Conservation (phyloP, 2,797 vertebrate species). For the Heterohyrax brucei region DNA sequence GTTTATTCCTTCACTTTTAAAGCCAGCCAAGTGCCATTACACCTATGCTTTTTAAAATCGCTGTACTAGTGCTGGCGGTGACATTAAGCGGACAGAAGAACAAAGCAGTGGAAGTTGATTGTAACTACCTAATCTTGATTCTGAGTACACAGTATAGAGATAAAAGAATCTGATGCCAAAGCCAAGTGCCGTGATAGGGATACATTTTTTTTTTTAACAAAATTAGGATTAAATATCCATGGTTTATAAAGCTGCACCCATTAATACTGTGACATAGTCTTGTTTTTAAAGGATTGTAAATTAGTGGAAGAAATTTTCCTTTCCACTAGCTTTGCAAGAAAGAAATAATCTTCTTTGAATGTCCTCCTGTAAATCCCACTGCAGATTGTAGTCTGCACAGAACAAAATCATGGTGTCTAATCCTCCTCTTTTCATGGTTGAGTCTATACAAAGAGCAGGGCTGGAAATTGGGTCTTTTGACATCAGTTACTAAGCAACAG, state of each 20-base stretch:
- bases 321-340: slow-evolving; percentile 80
- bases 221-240: slow-evolving; percentile 66
- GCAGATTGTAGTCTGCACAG: slow-evolving; percentile 83
- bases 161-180: slow-evolving; percentile 22
- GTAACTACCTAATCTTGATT: slow-evolving; percentile 66
- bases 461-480: slow-evolving; percentile 86
- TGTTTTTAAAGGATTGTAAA: slow-evolving; percentile 82
- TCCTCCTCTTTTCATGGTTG: slow-evolving; percentile 85
- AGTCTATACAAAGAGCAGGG: slow-evolving; percentile 84
- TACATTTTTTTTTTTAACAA: slow-evolving; percentile 54
- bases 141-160: background rate
- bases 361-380: slow-evolving; percentile 84
- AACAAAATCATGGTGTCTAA: slow-evolving; percentile 82
- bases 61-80: slow-evolving; percentile 37
- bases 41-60: background rate
- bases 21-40: background rate
- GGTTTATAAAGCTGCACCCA: slow-evolving; percentile 58
- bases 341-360: slow-evolving; percentile 87
- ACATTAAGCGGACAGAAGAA: slow-evolving; percentile 67
- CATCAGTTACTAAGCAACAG: slow-evolving; percentile 88
- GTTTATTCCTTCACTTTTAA: slow-evolving; percentile 51
- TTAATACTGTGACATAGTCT: slow-evolving; percentile 65
- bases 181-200: background rate
- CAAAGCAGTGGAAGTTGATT: slow-evolving; percentile 67
- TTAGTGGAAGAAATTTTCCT: slow-evolving; percentile 82